phyloP scores from a whole-genome alignment of 64 coral and sea anemone genomes.

The Pocillopora damicornis region DNA sequence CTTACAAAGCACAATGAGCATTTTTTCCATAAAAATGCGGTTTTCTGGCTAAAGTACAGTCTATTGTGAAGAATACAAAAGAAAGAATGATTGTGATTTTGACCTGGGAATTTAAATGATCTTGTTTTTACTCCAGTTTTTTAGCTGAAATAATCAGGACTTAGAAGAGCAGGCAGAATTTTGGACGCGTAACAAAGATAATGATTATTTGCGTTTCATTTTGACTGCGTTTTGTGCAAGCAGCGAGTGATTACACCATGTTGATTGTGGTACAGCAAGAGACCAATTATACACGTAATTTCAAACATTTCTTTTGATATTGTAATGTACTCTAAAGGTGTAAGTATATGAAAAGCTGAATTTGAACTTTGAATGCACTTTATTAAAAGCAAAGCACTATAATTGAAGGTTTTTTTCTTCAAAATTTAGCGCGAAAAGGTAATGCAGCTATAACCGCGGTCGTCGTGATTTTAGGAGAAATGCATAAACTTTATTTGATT shows the following conservation, averaged over 20 bases:
- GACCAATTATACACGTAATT: background rate
- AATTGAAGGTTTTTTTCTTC: no score
- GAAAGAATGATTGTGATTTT: background rate
- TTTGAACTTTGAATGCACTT: background rate
- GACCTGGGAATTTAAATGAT: slow-evolving; percentile 6
- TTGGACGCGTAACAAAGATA: background rate
- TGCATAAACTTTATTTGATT: no score
- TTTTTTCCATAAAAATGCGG: background rate
- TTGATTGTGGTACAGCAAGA: background rate
- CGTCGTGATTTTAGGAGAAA: no score
- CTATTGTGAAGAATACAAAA: background rate
- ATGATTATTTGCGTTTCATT: background rate
- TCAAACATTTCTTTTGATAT: background rate
- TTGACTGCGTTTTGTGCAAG: no score
- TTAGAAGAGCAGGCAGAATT: background rate
- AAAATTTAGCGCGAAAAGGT: no score
- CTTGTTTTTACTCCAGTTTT: background rate
- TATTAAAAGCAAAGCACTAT: background rate
- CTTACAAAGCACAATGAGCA: background rate
- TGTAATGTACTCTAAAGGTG: background rate
- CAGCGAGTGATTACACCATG: no score
- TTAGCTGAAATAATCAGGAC: background rate
- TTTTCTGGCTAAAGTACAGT: background rate
- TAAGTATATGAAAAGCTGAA: background rate
- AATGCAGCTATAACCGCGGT: no score